Evolutionary conservation across 2,797 vertebrate genomes (phyloP).

Genomic region (Hemibagrus guttatus): DNA sequence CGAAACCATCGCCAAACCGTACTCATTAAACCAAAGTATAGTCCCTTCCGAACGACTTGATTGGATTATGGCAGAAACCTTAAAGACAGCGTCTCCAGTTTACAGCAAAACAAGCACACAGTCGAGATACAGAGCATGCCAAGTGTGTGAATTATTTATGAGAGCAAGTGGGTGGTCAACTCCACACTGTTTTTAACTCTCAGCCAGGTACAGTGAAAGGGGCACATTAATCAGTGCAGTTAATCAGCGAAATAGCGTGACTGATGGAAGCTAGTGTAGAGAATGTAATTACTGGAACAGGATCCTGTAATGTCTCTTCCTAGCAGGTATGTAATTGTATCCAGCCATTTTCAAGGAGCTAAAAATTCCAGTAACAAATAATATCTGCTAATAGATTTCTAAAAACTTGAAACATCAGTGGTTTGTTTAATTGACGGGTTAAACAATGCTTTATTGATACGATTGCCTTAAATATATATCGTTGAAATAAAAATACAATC

Average conservation of each 20-base stretch:
- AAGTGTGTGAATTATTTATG: constrained; percentile 52
- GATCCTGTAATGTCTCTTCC: background rate
- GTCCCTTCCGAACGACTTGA: constrained; percentile 61
- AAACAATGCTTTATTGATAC: background rate
- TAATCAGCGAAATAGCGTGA: constrained; percentile 20
- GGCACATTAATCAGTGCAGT: constrained; percentile 25
- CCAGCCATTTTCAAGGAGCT: background rate
- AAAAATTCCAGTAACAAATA: background rate
- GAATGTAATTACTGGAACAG: constrained; percentile 23
- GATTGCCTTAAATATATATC: background rate
- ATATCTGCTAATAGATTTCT: background rate
- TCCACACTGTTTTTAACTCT: constrained; percentile 26
- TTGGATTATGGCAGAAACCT: constrained; percentile 54
- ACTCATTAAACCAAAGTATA: constrained; percentile 42
- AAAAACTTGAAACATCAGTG: background rate
- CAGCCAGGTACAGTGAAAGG: constrained; percentile 13
- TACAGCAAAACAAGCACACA: constrained; percentile 36
- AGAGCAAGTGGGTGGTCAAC: constrained; percentile 34
- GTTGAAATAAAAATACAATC: background rate
- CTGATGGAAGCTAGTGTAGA: constrained; percentile 6
- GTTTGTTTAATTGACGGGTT: background rate
- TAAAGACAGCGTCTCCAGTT: constrained; percentile 41
- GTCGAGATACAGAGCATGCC: constrained; percentile 32
- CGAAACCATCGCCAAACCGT: constrained; percentile 16
- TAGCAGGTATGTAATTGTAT: constrained; percentile 13